A percentile compares a stretch with the other conserved stretches of the same genome.
These are phyloP conservation scores for Pseudoatta argentina DNA, from an alignment of 1,140 invertebrate genomes.

Conservation along the genomic window DNA sequence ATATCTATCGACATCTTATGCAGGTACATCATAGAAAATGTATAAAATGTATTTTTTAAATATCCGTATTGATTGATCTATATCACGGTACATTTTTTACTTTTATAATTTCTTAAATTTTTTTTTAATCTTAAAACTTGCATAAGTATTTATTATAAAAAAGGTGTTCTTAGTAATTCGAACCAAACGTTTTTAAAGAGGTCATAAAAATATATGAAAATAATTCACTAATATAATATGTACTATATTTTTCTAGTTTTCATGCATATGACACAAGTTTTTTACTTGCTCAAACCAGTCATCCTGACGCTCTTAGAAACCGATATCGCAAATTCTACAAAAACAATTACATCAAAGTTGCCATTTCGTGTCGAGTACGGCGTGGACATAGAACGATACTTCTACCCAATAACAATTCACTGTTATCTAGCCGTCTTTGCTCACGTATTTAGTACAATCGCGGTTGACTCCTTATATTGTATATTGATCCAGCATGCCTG, in stretches of 20 bases:
- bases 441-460: slow-evolving; percentile 20
- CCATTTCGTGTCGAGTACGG: slow-evolving; percentile 27
- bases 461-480: slow-evolving; percentile 27
- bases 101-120: neutral
- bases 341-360: neutral
- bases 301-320: slow-evolving; percentile 3
- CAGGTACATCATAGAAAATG: slow-evolving; percentile 4
- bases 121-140: neutral
- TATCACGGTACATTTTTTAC: no score
- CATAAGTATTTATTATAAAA: neutral
- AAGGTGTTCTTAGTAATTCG: neutral
- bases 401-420: slow-evolving; percentile 34
- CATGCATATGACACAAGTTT: slow-evolving; percentile 17
- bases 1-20: slow-evolving; percentile 5
- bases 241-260: slow-evolving; percentile 22
- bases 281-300: slow-evolving; percentile 18
- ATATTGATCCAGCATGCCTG: slow-evolving; percentile 34
- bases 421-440: slow-evolving; percentile 37
- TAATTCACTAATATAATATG: neutral
- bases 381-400: neutral
- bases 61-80: no score
- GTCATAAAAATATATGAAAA: neutral
- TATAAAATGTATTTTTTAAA: neutral
- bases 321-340: neutral
- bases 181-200: neutral